Evolutionary conservation across 2,888 invertebrate species (phyloP), one percentile per base, ranked within the genome.

Genomic region (Ophioninae sp.): DNA sequence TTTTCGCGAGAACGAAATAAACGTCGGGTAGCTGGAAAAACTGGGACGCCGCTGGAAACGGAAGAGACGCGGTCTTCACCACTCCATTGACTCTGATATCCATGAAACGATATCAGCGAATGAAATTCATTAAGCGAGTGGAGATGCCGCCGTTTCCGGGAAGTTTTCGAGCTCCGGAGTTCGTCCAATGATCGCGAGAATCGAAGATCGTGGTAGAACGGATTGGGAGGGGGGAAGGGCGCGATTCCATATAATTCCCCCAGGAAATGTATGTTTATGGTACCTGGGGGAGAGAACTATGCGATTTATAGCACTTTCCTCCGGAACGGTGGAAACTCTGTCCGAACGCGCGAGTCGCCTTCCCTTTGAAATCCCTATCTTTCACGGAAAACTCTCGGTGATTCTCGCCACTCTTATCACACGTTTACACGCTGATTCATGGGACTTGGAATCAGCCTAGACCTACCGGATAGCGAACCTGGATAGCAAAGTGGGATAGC

Each of bases 281-380:
- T 67, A 77, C 80, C 77, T 50, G 65, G 59, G 84, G 80, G 79
- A 82, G 77, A 75, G 74, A 68, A 81, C 75, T 39, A 59, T 59
- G 81, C 82, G 84, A 87, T 87, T 87, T 87, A 87, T 87, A 80
- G 87, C 74, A 85, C 83, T 85, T 84, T 79, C 77, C 82, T 79
- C 72, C 64, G 44, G 59, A 81, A 62, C 56, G 37, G 56, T 59
- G 56, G 76, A 81, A 80, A 75, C 78, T 73, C 61, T 50, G 39
- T 59, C 50, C 59, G 37, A 59, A 23, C 59, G 65, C 41, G 44
- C 61, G 50, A 37, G 56, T n/a, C 72, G 64, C 79, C 72, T 81
- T 81, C 23, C 72, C 56, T 76, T 72, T 30, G 13, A 67, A 84
- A 79, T 84, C 79, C 76, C 73, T 81, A 81, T 84, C 81, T 84